These are phyloP conservation scores for Philereme transversata DNA, from an alignment of 2,888 invertebrate genomes.

Conservation along the genomic window DNA sequence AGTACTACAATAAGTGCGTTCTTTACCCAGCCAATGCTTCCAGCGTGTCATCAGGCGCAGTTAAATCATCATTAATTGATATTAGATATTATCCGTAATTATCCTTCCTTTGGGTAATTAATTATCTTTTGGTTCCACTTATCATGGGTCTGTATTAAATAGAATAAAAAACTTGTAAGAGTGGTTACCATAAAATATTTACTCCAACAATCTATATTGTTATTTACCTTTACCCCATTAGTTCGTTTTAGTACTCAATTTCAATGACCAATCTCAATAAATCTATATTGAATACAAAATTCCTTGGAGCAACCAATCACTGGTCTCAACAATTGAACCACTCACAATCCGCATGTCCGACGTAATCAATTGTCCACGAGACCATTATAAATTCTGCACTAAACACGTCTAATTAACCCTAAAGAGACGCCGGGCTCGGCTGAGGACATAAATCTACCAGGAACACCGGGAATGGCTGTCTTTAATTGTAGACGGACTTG, in stretches of 20 bases:
- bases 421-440: conserved; percentile 60
- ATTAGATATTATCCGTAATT: no score
- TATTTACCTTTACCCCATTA: no score
- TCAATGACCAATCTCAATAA: conserved; percentile 11
- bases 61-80: no score
- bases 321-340: conserved; percentile 18
- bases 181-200: no score
- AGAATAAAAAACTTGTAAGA: no score
- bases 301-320: conserved; percentile 6
- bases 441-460: conserved; percentile 66
- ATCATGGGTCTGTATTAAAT: no score
- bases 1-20: no score
- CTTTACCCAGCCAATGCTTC: no score
- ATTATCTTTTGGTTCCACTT: no score
- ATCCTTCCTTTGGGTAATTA: no score
- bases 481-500: conserved; percentile 55
- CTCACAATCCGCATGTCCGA: conserved; percentile 9
- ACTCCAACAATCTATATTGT: no score
- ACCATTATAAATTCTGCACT: conserved; percentile 62
- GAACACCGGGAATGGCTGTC: conserved; percentile 55
- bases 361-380: conserved; percentile 20
- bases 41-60: no score
- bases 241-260: background rate
- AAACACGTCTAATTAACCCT: conserved; percentile 77
- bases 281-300: conserved; percentile 15